Base-by-base conservation (phyloP, 1,140 invertebrate species). In the Tachypleus tridentatus region DNA sequence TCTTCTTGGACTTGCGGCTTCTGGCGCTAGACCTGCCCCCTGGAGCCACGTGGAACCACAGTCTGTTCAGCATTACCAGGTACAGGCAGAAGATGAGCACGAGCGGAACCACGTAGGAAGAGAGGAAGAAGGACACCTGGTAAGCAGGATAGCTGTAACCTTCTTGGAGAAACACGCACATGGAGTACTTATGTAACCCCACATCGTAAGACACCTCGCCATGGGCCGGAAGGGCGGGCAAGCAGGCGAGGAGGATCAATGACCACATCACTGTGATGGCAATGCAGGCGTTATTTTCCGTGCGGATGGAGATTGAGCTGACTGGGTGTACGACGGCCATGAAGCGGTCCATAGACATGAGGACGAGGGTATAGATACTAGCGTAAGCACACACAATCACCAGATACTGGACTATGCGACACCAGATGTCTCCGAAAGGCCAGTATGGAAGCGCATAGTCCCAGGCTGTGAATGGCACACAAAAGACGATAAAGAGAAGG, bases 331-430 rank as follows among this genome's bases (percentile, higher is more conserved):
- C 92, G 8, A 97, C 92, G 47, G 93, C 94, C 72, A 97, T 80
- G 76, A 92, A 97, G 69, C 93, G 84, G 76, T 97, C 94, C 49
- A 96, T 77, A n/a, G 91, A 93, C 92, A 97, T 96, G 57, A 97
- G 82, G 0, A 97, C 91, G 49, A 97, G 78, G 0, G 69, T 70
- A 53, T 70, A 70, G 29, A 69, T 92, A 69, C 89, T 93, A 6
- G 89, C 90, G 72, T 91, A 93, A 3, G 91, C 92, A 7, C 89
- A 93, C 3, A 96, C 91, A 70, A 89, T 87, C 70, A 87, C 89
- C 58, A 86, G 74, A 72, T 88, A 89, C 72, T 88, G 84, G 3
- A 91, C 88, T 49, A 89, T 85, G 78, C 91, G 91, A 79, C 93
- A 97, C 88, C 89, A 93, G 65, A 86, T 74, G 70, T 87, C 84